Base-by-base conservation (phyloP, 2,113 vertebrate species). In the Dryoscopus gambensis region DNA sequence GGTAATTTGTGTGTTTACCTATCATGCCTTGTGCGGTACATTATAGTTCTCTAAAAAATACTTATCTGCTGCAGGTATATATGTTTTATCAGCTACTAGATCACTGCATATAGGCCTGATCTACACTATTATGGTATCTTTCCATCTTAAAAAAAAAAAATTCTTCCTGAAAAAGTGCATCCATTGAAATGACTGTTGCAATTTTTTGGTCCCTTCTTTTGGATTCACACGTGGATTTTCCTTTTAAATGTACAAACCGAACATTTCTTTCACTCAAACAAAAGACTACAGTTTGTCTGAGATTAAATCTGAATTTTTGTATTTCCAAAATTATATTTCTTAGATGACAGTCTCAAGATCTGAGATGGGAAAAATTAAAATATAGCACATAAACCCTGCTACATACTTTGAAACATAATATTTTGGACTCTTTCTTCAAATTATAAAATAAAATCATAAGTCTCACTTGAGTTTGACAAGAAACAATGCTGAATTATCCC, bases 331-430 rank as follows among this genome's bases (percentile, higher is more conserved):
- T 87, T 37, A 7, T 67, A 39, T 65, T 74, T 78, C 49, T 82
- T 82, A 57, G 15, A 35, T 39, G 69, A 21, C 11, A 30, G 23
- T 40, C 7, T 59, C 30, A 81, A 78, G 7, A 50, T 5, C 24
- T 33, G 50, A 69, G 8, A 25, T 70, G 11, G 6, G 14, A 28
- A 2, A 19, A 46, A 65, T 24, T 40, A 3, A 46, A 89, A 63
- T 63, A 62, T 1, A 65, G 1, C 4, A 37, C 57, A 37, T 6
- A 55, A 19, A 13, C 2, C 12, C 7, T 53, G 7, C 1, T 27
- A 39, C 1, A 1, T 30, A 74, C 5, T 50, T 94, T 59, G 55
- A 81, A 93, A 47, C 6, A 63, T 49, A 84, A 40, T n/a, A 28
- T 40, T 90, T 60, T 69, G 13, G n/a, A 57, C 4, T 31, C 3